These are phyloP conservation scores for Corythornis vintsioides DNA, from an alignment of 2,113 vertebrate species.

Conservation along the genomic window DNA sequence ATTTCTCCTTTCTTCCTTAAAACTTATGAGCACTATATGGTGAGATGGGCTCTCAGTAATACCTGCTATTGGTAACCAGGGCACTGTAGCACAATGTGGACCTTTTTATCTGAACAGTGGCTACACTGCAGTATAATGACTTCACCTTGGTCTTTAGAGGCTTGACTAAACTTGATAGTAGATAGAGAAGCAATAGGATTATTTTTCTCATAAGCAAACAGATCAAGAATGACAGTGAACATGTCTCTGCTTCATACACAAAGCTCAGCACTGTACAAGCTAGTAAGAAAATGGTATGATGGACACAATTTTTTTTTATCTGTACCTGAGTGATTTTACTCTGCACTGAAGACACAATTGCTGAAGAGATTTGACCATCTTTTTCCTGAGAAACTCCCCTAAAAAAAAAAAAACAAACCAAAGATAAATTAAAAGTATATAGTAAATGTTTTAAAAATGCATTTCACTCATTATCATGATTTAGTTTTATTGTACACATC, in stretches of 20 bases:
- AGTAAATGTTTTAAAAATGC: background rate
- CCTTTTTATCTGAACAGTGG: background rate
- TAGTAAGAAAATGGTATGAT: background rate
- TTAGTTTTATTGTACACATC: background rate
- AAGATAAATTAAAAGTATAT: background rate
- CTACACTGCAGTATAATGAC: background rate
- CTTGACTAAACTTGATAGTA: background rate
- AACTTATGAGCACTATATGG: background rate
- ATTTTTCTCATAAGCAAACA: background rate
- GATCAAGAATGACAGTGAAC: background rate
- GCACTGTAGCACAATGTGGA: background rate
- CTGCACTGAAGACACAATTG: slow-evolving; percentile 95
- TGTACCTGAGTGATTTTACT: slow-evolving; percentile 99
- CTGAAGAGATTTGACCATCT: slow-evolving; percentile 91
- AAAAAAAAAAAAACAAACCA: background rate
- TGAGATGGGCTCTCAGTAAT: background rate
- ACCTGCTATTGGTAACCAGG: background rate
- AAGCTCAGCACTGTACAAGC: background rate
- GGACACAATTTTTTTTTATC: background rate
- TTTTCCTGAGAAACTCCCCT: slow-evolving; percentile 95
- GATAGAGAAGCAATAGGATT: background rate
- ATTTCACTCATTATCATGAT: background rate
- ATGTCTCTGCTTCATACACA: background rate
- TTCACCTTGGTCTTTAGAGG: background rate
- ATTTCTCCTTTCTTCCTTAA: background rate